phyloP scores from a whole-genome alignment of 2,888 invertebrate species.

The Cephalotes varians region DNA sequence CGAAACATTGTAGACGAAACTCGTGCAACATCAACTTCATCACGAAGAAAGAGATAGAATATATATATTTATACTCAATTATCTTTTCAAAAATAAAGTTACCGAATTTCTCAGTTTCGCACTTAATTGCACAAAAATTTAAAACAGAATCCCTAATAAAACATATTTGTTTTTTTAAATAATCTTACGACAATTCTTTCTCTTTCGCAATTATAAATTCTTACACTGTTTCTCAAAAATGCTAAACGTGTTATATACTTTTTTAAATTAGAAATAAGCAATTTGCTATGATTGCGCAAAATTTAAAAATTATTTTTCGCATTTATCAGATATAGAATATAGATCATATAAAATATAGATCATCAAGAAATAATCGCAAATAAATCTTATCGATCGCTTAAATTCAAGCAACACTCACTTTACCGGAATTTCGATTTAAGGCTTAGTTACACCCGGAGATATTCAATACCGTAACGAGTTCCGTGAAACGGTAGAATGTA shows the following conservation, averaged over 20 bases:
- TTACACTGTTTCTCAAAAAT: not conserved
- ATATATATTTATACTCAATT: not conserved
- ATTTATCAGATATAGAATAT: too few species aligned
- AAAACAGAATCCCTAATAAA: not conserved
- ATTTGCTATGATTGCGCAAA: too few species aligned
- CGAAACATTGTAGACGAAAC: conserved; percentile 24
- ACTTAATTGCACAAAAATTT: not conserved
- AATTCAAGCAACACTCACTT: not conserved
- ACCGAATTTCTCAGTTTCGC: not conserved
- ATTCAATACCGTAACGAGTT: conserved; percentile 24
- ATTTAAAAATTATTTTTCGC: not conserved
- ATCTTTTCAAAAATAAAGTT: not conserved
- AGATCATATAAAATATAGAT: too few species aligned
- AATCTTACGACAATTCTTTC: not conserved
- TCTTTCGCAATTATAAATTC: not conserved
- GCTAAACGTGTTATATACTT: not conserved
- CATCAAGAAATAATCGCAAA: not conserved
- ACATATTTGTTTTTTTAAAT: not conserved
- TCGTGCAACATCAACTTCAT: conserved; percentile 17
- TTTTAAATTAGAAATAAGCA: not conserved
- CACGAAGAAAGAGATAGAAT: not conserved
- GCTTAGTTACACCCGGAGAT: conserved; percentile 13
- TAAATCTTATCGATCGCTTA: not conserved
- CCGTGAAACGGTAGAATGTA: conserved; percentile 15
- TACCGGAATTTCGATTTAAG: conserved; percentile 21